These are phyloP conservation scores for Halictus ligatus DNA, from an alignment of 2,888 invertebrate species.

Conservation along the genomic window DNA sequence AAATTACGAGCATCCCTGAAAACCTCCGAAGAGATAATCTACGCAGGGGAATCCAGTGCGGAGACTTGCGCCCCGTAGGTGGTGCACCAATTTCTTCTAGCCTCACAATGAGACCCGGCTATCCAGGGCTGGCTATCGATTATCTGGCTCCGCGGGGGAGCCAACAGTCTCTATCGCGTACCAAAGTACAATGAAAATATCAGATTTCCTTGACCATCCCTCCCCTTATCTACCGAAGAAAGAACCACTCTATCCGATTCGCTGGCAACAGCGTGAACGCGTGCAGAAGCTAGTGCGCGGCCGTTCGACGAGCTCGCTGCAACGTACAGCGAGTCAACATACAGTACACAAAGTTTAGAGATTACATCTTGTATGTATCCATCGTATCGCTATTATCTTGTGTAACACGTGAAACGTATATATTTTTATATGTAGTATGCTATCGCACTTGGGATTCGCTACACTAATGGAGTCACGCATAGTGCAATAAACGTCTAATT, in stretches of 20 bases:
- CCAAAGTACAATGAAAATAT: constrained; percentile 42
- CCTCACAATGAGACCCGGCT: constrained; percentile 9
- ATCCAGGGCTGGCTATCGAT: constrained; percentile 32
- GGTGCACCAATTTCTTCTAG: constrained; percentile 53
- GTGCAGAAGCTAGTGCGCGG: too few relatives aligned
- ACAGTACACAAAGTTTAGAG: too few relatives aligned
- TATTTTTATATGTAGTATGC: too few relatives aligned
- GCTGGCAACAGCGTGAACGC: background rate
- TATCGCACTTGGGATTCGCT: too few relatives aligned
- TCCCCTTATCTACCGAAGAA: background rate
- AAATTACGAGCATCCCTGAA: constrained; percentile 59
- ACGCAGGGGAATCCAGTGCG: constrained; percentile 31
- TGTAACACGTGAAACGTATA: too few relatives aligned
- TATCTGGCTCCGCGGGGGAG: constrained; percentile 23
- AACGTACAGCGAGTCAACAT: too few relatives aligned
- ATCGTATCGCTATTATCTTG: too few relatives aligned
- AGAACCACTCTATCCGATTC: background rate
- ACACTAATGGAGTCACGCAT: too few relatives aligned
- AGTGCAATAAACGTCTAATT: too few relatives aligned
- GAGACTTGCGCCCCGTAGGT: constrained; percentile 35
- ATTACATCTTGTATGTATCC: too few relatives aligned
- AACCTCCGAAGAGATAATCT: constrained; percentile 50
- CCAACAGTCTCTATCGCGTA: background rate
- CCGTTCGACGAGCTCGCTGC: too few relatives aligned
- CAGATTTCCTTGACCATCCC: constrained; percentile 21